phyloP scores from a whole-genome alignment of 2,888 invertebrate genomes.

The Melipona bicolor region DNA sequence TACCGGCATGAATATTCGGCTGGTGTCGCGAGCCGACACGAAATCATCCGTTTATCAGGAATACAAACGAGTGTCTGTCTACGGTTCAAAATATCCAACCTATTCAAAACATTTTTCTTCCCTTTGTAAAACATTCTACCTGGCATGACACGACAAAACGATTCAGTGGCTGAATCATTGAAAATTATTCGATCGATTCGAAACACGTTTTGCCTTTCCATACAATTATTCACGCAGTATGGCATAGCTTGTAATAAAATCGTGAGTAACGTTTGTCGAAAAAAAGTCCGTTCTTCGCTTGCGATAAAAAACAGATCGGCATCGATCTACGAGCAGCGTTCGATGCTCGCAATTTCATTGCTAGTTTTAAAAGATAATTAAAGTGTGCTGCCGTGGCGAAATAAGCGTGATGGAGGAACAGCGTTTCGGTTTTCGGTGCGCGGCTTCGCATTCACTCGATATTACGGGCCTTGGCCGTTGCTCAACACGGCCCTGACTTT shows the following conservation, averaged over 20 bases:
- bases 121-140: not conserved
- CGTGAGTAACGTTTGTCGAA: not conserved
- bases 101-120: not conserved
- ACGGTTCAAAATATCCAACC: not conserved
- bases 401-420: slow-evolving; percentile 13
- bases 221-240: not conserved
- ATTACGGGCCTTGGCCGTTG: slow-evolving; percentile 52
- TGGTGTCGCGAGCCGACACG: slow-evolving; percentile 51
- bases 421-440: slow-evolving; percentile 36
- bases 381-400: not conserved
- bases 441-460: slow-evolving; percentile 26
- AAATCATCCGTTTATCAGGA: slow-evolving; percentile 50
- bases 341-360: slow-evolving; percentile 4
- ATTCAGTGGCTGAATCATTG: not conserved
- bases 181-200: not conserved
- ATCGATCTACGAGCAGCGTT: not conserved
- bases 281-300: not conserved
- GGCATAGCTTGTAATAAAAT: not conserved
- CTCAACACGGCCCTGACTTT: slow-evolving; percentile 76
- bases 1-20: slow-evolving; percentile 71
- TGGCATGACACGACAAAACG: not conserved
- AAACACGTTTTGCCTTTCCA: not conserved
- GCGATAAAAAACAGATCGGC: not conserved
- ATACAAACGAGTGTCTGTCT: slow-evolving; percentile 28
- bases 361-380: slow-evolving; percentile 1